phyloP scores from a whole-genome alignment of 2,797 vertebrate genomes.

The Schizopygopsis pylzovi region DNA sequence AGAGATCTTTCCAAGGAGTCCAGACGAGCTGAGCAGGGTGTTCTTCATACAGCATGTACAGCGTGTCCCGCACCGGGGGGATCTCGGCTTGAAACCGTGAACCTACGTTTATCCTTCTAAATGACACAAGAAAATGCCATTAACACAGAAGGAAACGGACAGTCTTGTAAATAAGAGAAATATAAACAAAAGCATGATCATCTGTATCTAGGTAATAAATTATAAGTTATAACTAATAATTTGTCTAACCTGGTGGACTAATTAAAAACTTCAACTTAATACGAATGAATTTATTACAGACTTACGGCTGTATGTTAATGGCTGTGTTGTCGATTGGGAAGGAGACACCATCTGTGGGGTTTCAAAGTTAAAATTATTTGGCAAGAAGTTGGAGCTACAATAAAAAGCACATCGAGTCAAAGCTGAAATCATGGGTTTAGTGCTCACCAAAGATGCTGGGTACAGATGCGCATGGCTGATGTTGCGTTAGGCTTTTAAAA shows the following conservation, averaged over 20 bases:
- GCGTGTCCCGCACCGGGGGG: conserved; percentile 68
- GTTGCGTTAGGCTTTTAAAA: conserved; percentile 71
- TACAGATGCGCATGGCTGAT: conserved; percentile 33
- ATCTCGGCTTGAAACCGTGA: conserved; percentile 79
- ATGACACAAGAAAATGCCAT: neutral
- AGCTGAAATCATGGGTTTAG: neutral
- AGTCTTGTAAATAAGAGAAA: neutral
- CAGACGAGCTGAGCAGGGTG: conserved; percentile 75
- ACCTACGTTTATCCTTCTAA: conserved; percentile 81
- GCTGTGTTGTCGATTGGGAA: conserved; percentile 72
- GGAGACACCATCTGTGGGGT: conserved; percentile 61
- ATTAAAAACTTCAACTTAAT: neutral
- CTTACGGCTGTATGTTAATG: conserved; percentile 79
- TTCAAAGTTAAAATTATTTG: conserved; percentile 36
- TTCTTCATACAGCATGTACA: conserved; percentile 58
- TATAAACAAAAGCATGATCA: neutral
- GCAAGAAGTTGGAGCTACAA: neutral
- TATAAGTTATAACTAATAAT: neutral
- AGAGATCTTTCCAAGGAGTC: conserved; percentile 76
- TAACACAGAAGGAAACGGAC: neutral
- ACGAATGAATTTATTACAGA: conserved; percentile 22
- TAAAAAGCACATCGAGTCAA: neutral
- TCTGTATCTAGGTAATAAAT: neutral
- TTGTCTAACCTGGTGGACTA: neutral
- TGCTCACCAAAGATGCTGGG: conserved; percentile 66